Evolutionary conservation across 1,140 invertebrate species (phyloP), one percentile per base, ranked within the genome.

Genomic region (Drosophila yakuba): DNA sequence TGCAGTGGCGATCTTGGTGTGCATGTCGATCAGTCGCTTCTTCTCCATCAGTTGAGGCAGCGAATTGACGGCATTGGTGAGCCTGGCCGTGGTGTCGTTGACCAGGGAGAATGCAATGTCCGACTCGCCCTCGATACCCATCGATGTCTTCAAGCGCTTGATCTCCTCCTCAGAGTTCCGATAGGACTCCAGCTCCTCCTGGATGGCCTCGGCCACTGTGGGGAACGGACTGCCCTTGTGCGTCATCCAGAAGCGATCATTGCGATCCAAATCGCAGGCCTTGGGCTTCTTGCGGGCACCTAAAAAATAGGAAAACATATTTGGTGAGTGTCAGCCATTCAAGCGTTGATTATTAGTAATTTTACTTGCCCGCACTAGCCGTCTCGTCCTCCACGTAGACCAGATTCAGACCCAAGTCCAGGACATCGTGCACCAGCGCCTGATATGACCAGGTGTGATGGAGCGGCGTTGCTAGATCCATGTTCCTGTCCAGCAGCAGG

Each of bases 361-460:
- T 41, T 23, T 14, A 44, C 45, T 58, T 63, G 61, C 84, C 80
- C 12, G 71, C 63, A 50, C 45, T 51, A 4, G 48, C 68, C 12
- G 93, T 80, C 67, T 93, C 94, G 88, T 98, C 97, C 77, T 97
- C 96, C 20, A 98, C 95, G 32, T 96, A 94, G 2, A 98, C 95
- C 68, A 97, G 93, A 93, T 99, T 99, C 48, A 99, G 93, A 20
- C 97, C 95, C 57, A 99, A 94, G 86, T 99, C 97, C 14, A 99
- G 92, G 1, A 99, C 96, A 94, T 99, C 98, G 93, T 99, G 98
- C 35, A 97, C 96, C 56, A 99, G 92, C 11, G 99, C 98, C 93
- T 99, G 98, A 93, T 99, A 99, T 1, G 98, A 99, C 99, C 99
- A 99, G 4, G 99, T 99, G 93, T 99, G 99, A 95, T 99, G 98